These are phyloP conservation scores for Scleropages formosus DNA, from an alignment of 2,797 vertebrate species.

Conservation along the genomic window DNA sequence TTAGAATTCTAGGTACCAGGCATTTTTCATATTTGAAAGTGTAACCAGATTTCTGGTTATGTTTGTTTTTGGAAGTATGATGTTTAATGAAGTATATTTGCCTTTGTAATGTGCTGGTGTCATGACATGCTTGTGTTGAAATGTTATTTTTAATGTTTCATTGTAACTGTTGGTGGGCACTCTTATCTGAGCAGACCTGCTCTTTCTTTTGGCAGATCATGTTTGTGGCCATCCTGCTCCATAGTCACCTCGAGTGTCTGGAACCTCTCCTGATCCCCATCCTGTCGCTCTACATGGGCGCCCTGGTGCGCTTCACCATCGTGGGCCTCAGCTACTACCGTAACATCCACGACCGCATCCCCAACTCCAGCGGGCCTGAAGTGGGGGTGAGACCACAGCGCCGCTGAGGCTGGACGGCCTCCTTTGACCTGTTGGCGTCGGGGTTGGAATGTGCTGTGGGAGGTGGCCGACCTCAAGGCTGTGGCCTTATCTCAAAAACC, in stretches of 20 bases:
- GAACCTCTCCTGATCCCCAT: slow-evolving; percentile 96
- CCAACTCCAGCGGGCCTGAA: slow-evolving; percentile 86
- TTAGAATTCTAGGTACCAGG: background rate
- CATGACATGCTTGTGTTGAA: no score
- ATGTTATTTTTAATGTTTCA: no score
- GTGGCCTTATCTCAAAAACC: no score
- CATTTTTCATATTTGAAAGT: no score
- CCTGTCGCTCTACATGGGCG: slow-evolving; percentile 94
- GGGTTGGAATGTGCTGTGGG: background rate
- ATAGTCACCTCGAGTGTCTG: slow-evolving; percentile 92
- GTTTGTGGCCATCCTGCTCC: slow-evolving; percentile 95
- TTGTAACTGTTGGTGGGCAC: no score
- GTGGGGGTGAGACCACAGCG: slow-evolving; percentile 76
- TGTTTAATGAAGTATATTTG: no score
- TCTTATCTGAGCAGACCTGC: background rate
- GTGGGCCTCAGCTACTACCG: slow-evolving; percentile 93
- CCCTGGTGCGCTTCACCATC: slow-evolving; percentile 89
- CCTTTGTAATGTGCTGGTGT: no score
- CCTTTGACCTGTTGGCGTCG: background rate
- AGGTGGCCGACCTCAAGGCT: background rate
- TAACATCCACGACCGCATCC: slow-evolving; percentile 89
- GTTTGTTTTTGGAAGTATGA: no score
- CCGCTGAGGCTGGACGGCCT: background rate
- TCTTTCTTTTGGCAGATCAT: slow-evolving; percentile 74
- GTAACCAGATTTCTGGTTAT: no score